Evolutionary conservation across 2,888 invertebrate species (phyloP), one percentile per base, ranked within the genome.

Genomic region (Scrobipalpa costella): DNA sequence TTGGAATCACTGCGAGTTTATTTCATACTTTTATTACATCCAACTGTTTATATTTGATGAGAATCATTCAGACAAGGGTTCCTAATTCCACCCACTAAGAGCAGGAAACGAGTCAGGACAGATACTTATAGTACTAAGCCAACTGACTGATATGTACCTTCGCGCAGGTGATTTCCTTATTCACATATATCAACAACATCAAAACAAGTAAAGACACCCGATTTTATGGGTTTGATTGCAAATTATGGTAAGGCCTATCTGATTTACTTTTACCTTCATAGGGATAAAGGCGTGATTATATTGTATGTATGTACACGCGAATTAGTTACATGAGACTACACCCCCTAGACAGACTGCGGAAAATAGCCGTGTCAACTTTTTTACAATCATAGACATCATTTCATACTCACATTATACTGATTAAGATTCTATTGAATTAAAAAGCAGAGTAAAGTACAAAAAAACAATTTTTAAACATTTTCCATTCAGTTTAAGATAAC

Each of bases 1-100:
- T 88, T 91, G 91, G 91, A 91, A 91, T 91, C 91, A 90, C 90
- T 88, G 90, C 88, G 90, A 91, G 88, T 91, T 91, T 91, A 91
- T 90, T 90, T 88, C 83, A 89, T 90, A 88, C 82, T 86, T 87
- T 89, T 81, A 86, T 85, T 90, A 90, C 90, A 91, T 83, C 81
- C 88, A 90, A 88, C 83, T 85, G 88, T 83, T 61, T 84, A 80
- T 78, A 84, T 78, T 81, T 80, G 77, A 75, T 84, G 83, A 85
- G 79, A 84, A 84, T 38, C 55, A 34, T 34, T 34, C 19, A 36
- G 52, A 38, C 15, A 44, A 38, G 21, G 61, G 52, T 52, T n/a
- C 36, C 52, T 38, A 61, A 61, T 33, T 50, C 33, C 49, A 38
- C 27, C 61, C 11, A 21, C 61, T 49, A 34, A 50, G 47, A 81